Percentiles rank a stretch among this genome's conserved stretches.
Evolutionary conservation across 2,113 vertebrate species (phyloP).

Genomic region (Sander lucioperca): DNA sequence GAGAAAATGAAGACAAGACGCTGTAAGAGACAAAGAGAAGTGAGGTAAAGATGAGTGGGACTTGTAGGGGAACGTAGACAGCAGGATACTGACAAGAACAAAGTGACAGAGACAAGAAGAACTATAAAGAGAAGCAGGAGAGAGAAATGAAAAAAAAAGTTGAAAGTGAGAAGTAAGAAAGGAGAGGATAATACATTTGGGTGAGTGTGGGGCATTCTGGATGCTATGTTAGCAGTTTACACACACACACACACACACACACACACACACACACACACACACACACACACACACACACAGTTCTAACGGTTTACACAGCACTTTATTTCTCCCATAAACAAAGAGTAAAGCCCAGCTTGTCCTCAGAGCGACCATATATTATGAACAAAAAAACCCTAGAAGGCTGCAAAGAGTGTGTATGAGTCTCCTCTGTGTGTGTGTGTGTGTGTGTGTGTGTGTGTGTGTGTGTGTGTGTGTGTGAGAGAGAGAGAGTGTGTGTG

Average conservation of each 20-base stretch:
- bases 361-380: slow-evolving; percentile 66
- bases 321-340: slow-evolving; percentile 79
- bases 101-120: background rate
- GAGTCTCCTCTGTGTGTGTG: background rate
- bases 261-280: slow-evolving; percentile 9
- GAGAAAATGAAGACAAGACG: background rate
- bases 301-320: slow-evolving; percentile 69
- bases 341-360: slow-evolving; percentile 49
- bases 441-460: background rate
- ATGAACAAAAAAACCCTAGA: slow-evolving; percentile 48
- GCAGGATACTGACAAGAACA: background rate
- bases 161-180: slow-evolving; percentile 1
- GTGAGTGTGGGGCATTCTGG: slow-evolving; percentile 52
- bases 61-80: background rate
- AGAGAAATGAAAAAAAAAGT: background rate
- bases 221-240: slow-evolving; percentile 76
- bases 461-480: background rate
- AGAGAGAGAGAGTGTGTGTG: no score
- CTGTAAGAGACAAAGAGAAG: background rate
- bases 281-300: slow-evolving; percentile 9
- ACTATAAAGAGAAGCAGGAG: background rate
- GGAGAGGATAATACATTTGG: background rate
- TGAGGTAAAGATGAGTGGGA: background rate
- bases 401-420: slow-evolving; percentile 14
- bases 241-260: slow-evolving; percentile 13